Percentiles rank a stretch among this genome's conserved stretches.
These are phyloP conservation scores for Peribatodes rhomboidaria DNA, from an alignment of 2,888 invertebrate genomes.

Conservation along the genomic window DNA sequence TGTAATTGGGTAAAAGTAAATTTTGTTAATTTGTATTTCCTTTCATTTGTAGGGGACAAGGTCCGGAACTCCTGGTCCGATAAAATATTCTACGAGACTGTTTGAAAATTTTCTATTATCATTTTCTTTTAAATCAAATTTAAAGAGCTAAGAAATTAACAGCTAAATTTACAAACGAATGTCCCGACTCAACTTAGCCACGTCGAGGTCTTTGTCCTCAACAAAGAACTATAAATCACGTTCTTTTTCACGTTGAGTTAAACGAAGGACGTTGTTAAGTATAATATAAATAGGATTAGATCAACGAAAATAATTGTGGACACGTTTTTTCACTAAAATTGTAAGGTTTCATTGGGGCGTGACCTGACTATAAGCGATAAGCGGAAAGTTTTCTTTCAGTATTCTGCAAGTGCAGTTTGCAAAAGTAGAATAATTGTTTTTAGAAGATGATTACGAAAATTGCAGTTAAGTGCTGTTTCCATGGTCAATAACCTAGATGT, in stretches of 20 bases:
- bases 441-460: no score
- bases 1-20: no score
- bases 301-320: conserved; percentile 25
- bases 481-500: no score
- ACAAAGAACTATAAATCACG: conserved; percentile 44
- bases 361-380: not conserved
- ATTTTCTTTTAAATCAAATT: no score
- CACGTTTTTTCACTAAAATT: conserved; percentile 43
- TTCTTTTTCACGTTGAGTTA: conserved; percentile 32
- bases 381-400: not conserved
- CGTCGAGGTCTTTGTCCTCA: conserved; percentile 41
- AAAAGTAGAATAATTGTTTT: no score
- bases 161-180: not conserved
- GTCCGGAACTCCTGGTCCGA: no score
- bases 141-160: not conserved
- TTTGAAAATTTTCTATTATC: no score
- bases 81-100: no score
- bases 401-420: not conserved
- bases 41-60: no score
- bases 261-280: conserved; percentile 44
- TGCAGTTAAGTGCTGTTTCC: no score
- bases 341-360: conserved; percentile 50
- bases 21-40: no score
- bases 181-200: conserved; percentile 19
- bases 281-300: conserved; percentile 32